Conservation (phyloP, 2,797 vertebrate species). For the Enoplosus armatus region DNA sequence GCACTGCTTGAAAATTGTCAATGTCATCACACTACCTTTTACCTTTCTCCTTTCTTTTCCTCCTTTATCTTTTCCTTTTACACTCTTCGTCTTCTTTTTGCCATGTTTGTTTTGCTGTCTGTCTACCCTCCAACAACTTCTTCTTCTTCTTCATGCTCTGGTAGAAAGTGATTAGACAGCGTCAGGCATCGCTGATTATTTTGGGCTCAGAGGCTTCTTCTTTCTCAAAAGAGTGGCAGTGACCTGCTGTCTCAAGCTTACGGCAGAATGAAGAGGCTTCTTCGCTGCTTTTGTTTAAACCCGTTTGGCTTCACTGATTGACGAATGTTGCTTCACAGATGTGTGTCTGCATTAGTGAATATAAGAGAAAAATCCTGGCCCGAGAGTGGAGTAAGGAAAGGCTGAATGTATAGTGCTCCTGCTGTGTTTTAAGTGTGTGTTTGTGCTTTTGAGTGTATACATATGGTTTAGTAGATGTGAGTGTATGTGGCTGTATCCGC, state of each 20-base stretch:
- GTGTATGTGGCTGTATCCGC: conserved; percentile 54
- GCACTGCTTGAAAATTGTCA: not conserved
- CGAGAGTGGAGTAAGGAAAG: conserved; percentile 4
- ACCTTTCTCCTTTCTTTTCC: not conserved
- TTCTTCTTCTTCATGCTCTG: conserved; percentile 39
- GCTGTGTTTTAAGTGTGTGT: conserved; percentile 47
- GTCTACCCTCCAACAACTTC: conserved; percentile 18
- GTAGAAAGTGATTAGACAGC: conserved; percentile 51
- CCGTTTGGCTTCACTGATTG: conserved; percentile 51
- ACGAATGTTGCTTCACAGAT: conserved; percentile 46
- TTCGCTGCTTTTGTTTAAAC: conserved; percentile 61
- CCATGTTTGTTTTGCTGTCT: not conserved
- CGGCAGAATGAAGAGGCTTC: conserved; percentile 47
- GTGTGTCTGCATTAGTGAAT: conserved; percentile 28
- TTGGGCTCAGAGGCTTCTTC: conserved; percentile 52
- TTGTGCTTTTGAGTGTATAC: conserved; percentile 53
- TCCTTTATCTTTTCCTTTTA: not conserved
- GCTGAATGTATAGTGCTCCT: conserved; percentile 20
- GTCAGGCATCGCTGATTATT: conserved; percentile 55
- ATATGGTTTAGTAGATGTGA: conserved; percentile 63
- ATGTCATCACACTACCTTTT: not conserved
- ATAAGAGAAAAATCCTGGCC: not conserved
- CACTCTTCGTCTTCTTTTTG: not conserved
- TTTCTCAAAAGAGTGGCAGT: conserved; percentile 41
- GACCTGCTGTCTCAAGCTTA: conserved; percentile 23